Percentiles rank a stretch among this genome's conserved stretches.
These are phyloP conservation scores for Mamestra brassicae DNA, from an alignment of 2,888 invertebrate genomes.

Conservation along the genomic window DNA sequence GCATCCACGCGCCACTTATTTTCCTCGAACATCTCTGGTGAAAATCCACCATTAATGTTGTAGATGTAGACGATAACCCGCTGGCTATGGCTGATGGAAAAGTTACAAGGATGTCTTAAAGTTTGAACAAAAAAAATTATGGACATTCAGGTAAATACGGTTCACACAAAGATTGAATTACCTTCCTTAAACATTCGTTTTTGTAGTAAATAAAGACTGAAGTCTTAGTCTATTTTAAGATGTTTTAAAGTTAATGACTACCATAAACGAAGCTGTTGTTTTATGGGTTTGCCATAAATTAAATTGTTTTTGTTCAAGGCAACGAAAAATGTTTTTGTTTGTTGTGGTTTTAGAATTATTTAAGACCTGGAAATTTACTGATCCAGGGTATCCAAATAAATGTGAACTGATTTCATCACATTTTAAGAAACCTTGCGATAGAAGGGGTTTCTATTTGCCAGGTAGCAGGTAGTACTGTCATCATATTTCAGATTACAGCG, in stretches of 20 bases:
- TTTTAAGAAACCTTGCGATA: neutral
- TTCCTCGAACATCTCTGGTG: too few species aligned
- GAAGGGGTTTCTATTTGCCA: neutral
- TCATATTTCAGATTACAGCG: too few species aligned
- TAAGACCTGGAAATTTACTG: neutral
- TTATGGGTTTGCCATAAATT: constrained; percentile 27
- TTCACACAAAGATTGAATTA: neutral
- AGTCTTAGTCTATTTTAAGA: constrained; percentile 7
- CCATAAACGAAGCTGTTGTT: constrained; percentile 43
- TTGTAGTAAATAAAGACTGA: constrained; percentile 24
- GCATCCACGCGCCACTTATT: too few species aligned
- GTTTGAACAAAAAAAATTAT: neutral
- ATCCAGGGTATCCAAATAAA: neutral
- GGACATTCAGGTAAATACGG: neutral
- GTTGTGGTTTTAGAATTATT: constrained; percentile 4
- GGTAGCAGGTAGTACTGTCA: too few species aligned
- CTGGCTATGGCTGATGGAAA: neutral
- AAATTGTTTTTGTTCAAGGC: constrained; percentile 22
- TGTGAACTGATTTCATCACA: too few species aligned
- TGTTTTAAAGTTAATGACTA: constrained; percentile 8
- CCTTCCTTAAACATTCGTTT: constrained; percentile 24
- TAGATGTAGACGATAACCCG: too few species aligned
- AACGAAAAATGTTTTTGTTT: constrained; percentile 22
- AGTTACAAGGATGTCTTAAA: neutral
- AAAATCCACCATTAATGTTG: too few species aligned